A percentile compares a stretch with the other conserved stretches of the same genome.
Conservation (phyloP, 2,113 vertebrate genomes). For the Candoia aspera region DNA sequence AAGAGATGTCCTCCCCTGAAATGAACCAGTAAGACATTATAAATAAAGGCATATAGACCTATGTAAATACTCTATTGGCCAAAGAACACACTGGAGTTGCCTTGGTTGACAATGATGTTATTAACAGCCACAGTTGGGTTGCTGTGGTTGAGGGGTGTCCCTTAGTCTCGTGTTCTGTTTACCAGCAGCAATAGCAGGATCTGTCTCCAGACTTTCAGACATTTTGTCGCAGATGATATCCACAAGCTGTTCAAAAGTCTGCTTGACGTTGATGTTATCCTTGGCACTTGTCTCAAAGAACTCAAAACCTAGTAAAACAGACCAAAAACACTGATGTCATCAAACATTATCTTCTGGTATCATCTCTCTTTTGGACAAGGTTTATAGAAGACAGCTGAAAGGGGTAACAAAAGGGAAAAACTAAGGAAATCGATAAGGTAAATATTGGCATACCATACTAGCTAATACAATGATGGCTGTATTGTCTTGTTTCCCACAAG, state of each 20-base stretch:
- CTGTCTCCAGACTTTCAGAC: constrained; percentile 91
- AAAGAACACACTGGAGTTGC: constrained; percentile 61
- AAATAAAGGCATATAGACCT: constrained; percentile 75
- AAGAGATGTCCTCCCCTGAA: constrained; percentile 54
- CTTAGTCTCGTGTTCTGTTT: constrained; percentile 89
- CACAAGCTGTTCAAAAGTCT: constrained; percentile 94
- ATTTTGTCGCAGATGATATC: constrained; percentile 99
- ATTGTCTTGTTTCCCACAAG: not conserved
- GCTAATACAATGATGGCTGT: not conserved
- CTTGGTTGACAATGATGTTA: constrained; percentile 46
- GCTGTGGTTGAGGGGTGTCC: constrained; percentile 88
- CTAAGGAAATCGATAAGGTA: not conserved
- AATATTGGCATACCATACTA: not conserved
- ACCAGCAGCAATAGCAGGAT: constrained; percentile 83
- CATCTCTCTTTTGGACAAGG: not conserved
- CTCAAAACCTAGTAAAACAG: constrained; percentile 87
- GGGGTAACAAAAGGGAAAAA: not conserved
- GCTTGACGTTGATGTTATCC: constrained; percentile 97
- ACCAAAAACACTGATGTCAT: constrained; percentile 26
- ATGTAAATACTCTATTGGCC: constrained; percentile 75
- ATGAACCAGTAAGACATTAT: constrained; percentile 65
- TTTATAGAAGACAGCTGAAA: not conserved
- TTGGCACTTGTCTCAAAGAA: constrained; percentile 98
- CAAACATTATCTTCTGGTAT: not conserved
- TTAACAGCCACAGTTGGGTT: constrained; percentile 92